phyloP scores from a whole-genome alignment of 2,797 vertebrate genomes.

The Microcaecilia unicolor region DNA sequence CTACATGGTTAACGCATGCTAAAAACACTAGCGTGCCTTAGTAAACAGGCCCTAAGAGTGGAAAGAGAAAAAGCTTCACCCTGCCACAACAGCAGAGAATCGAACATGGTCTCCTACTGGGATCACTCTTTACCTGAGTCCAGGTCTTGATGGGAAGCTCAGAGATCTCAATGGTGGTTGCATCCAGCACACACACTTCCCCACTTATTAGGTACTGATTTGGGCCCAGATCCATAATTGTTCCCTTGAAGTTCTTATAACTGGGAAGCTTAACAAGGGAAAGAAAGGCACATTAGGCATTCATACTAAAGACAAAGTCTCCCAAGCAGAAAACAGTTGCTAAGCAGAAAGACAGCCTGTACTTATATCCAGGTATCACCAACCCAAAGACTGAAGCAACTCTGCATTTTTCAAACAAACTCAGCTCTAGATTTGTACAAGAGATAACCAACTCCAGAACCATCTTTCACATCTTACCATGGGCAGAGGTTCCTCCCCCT shows the following conservation, averaged over 20 bases:
- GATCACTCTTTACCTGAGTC: slow-evolving; percentile 93
- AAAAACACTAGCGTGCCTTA: too few relatives aligned
- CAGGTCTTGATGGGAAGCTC: slow-evolving; percentile 88
- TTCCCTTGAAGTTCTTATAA: slow-evolving; percentile 90
- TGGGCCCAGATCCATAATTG: slow-evolving; percentile 72
- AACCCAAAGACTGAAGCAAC: too few relatives aligned
- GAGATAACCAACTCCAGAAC: neutral
- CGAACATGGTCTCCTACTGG: rapidly evolving
- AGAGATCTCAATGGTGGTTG: slow-evolving; percentile 91
- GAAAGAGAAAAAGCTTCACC: too few relatives aligned
- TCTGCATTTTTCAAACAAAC: neutral
- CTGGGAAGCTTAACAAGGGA: slow-evolving; percentile 70
- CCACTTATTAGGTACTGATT: slow-evolving; percentile 84
- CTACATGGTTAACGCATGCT: too few relatives aligned
- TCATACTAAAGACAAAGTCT: too few relatives aligned
- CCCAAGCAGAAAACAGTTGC: too few relatives aligned
- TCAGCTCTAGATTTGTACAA: neutral
- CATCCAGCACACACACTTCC: slow-evolving; percentile 84
- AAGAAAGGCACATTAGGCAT: too few relatives aligned
- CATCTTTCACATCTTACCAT: slow-evolving; percentile 63
- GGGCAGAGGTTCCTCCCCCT: slow-evolving; percentile 73
- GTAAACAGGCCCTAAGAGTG: too few relatives aligned
- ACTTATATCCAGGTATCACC: too few relatives aligned
- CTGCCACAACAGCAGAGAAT: too few relatives aligned
- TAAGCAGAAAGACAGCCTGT: too few relatives aligned